Evolutionary conservation across 2,113 vertebrate genomes (phyloP), one percentile per base, ranked within the genome.

Genomic region (Trematocara macrostoma): DNA sequence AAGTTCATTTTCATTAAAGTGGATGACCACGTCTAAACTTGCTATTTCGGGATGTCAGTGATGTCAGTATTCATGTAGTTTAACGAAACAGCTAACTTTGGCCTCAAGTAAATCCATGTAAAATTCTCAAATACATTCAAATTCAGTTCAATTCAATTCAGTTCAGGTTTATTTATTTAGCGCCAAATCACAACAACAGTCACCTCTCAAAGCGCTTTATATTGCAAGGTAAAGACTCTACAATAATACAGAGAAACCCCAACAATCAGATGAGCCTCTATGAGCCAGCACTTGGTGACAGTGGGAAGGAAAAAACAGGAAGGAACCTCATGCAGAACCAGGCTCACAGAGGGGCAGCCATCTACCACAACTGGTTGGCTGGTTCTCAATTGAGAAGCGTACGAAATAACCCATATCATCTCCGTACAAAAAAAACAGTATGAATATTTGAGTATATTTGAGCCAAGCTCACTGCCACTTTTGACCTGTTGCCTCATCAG

Each of bases 11-110:
- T 84, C 85, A 88, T 83, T 23, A 26, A 87, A 83, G 82, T 51
- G 31, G 80, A 86, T 15, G 40, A 69, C 23, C 31, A 29, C 4
- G 61, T 85, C 52, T 47, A 83, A 61, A 90, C 49, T 49, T 79
- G 78, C 83, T 78, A 7, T 55, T 85, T 12, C 23, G n/a, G 29
- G 18, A 34, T 6, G 29, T 57, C 61, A 74, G 80, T 52, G 51
- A 31, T 84, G 88, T 91, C 84, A 87, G 79, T 89, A 84, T 64
- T 84, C 79, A 81, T 87, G 88, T 82, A 49, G 45, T 55, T 67
- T 26, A 64, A 57, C 1, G 2, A 23, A 74, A 40, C 69, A n/a
- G 79, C 31, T 29, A 11, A 80, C 78, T n/a, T 16, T 2, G 56
- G 78, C 67, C 79, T 69, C 56, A 79, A n/a, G 47, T 61, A 69